Base-by-base conservation (phyloP, 2,888 invertebrate genomes). In the Microctonus aethiopoides region DNA sequence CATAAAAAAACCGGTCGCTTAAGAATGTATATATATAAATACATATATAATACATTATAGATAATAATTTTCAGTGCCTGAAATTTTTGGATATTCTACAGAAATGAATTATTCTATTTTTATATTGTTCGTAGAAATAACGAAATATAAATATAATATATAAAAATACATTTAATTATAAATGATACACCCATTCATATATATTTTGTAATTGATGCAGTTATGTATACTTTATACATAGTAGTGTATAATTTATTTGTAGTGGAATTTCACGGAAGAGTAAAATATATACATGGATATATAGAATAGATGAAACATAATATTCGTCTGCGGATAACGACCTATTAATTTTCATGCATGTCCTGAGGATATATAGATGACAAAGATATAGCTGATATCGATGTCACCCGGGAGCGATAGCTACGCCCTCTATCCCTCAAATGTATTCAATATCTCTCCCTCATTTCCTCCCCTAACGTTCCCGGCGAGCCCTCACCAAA, bases 261-360 rank as follows among this genome's bases (percentile, higher is more conserved):
- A 10, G 11, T 24, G 26, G 11, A 22, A 24, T 54, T 54, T 54
- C 20, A 16, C 7, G 10, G 52, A 20, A 11, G 22, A 24, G 24
- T 20, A 59, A 20, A 29, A 59, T 29, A 34, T 59, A 32, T 11
- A 10, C 29, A 26, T 16, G 13, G 16, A 16, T 29, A 2, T 24
- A 34, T n/a, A 4, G 32, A 4, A 22, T 52, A 52, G 51, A 59
- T 60, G 67, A 63, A 61, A 46, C 20, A 34, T 52, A 51, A 52
- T 60, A 32, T 32, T 51, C 20, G 36, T 34, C 46, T 51, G 60
- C 36, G 67, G 54, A 52, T 67, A 67, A 67, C 67, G 61, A 61
- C 51, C 67, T 67, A 67, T 67, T 67, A 67, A 67, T 67, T 67
- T 67, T 61, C 67, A 61, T 67, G 36, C 60, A 61, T 67, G 61